Base-by-base conservation (phyloP, 2,113 vertebrate genomes). In the Bettongia penicillata region DNA sequence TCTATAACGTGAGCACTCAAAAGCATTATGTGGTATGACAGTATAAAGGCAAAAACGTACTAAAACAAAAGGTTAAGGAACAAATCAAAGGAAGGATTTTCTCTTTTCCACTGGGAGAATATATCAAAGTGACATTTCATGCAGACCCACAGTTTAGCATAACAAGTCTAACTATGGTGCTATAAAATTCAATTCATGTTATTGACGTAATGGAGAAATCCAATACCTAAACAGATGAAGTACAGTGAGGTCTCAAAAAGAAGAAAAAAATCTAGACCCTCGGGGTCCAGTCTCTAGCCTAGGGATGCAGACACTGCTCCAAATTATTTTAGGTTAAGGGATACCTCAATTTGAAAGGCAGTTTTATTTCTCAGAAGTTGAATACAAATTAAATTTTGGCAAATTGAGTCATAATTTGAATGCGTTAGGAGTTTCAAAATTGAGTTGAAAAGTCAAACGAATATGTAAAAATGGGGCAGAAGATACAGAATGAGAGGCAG, bases 61-160 rank as follows among this genome's bases (percentile, higher is more conserved):
- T 90, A 91, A 93, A 37, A 19, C 55, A 51, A 77, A 89, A 53
- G 22, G 3, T 90, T 94, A 24, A 3, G 53, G 31, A 49, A 68
- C 89, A 52, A 92, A 93, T 52, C 91, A 91, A 94, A 93, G 50
- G 91, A 48, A 61, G 28, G 53, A 90, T 91, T 84, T 57, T 55
- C 47, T 94, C 93, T 96, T 91, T 53, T n/a, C 55, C 61, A n/a
- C 28, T 51, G 50, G 90, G 9, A 89, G 91, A 94, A 95, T 47
- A 49, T 89, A 37, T 22, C 16, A 1, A 51, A 90, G 43, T 0
- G 12, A 49, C 84, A 93, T 49, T 84, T 23, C n/a, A 50, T 90
- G 48, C 90, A 49, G 14, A 90, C 90, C 49, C 48, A 25, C 10
- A 2, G 49, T 9, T 51, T 90, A 50, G 11, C 90, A 90, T 90